Evolutionary conservation across 2,113 vertebrate species (phyloP).

Genomic region (Rallus limicola): DNA sequence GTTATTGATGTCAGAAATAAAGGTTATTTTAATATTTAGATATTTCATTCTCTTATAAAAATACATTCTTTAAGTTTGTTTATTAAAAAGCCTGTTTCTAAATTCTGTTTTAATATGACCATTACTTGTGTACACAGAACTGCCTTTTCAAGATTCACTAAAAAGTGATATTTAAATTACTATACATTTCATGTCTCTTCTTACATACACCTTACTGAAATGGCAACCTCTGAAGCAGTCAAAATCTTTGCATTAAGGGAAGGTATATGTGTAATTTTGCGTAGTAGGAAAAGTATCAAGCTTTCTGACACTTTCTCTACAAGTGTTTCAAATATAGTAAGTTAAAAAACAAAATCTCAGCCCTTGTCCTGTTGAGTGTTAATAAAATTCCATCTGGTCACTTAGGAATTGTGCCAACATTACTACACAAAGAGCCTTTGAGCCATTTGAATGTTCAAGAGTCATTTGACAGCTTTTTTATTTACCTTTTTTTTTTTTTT

Average conservation of each 20-base stretch:
- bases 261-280: conserved; percentile 25
- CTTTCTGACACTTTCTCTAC: conserved; percentile 48
- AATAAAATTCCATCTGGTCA: conserved; percentile 72
- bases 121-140: background rate
- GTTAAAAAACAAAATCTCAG: conserved; percentile 38
- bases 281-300: conserved; percentile 1
- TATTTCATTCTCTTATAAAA: background rate
- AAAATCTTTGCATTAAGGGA: background rate
- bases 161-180: background rate
- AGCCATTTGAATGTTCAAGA: background rate
- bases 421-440: conserved; percentile 53
- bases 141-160: background rate
- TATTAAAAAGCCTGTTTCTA: background rate
- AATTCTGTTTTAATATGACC: background rate
- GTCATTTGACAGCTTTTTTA: conserved; percentile 51
- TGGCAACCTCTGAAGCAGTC: background rate
- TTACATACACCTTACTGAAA: background rate
- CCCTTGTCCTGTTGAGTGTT: conserved; percentile 60
- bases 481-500: conserved; percentile 7
- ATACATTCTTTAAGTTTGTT: background rate
- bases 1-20: background rate
- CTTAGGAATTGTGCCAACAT: conserved; percentile 59
- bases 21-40: background rate
- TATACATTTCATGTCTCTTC: background rate
- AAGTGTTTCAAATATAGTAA: conserved; percentile 37